Evolutionary conservation across 2,113 vertebrate species (phyloP).

Genomic region (Tonatia bakeri): DNA sequence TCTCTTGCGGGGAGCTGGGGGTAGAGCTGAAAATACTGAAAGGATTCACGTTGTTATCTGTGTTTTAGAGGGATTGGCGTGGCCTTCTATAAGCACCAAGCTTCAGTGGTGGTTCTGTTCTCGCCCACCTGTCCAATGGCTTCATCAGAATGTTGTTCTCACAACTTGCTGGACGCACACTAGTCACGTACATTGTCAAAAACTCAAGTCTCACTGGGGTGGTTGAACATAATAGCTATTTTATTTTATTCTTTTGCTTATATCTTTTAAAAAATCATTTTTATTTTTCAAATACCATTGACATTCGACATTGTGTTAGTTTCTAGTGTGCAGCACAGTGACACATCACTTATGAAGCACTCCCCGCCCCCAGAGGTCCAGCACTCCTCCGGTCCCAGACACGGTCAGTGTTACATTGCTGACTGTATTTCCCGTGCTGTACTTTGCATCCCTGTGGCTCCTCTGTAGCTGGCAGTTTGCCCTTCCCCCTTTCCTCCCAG

Average conservation of each 20-base stretch:
- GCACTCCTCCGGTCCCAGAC: not conserved
- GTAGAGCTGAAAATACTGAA: not conserved
- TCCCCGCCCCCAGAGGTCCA: not conserved
- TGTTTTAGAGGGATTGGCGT: not conserved
- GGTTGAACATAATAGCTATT: not conserved
- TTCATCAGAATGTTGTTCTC: constrained; percentile 5
- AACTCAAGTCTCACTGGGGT: not conserved
- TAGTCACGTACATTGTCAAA: not conserved
- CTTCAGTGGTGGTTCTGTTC: not conserved
- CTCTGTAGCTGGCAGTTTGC: not conserved
- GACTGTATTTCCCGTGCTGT: not conserved
- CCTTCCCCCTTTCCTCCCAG: not conserved
- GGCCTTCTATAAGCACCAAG: not conserved
- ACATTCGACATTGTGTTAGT: not conserved
- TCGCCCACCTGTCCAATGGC: not conserved
- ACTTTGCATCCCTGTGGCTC: not conserved
- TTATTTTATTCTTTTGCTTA: not conserved
- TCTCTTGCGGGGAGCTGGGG: not conserved
- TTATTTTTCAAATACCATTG: not conserved
- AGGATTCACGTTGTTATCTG: not conserved
- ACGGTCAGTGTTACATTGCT: not conserved
- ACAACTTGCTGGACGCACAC: not conserved
- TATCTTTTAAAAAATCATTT: not conserved
- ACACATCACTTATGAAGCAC: not conserved
- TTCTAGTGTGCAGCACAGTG: not conserved